Conservation (phyloP, 2,888 invertebrate species). For the Archips crataeganus region DNA sequence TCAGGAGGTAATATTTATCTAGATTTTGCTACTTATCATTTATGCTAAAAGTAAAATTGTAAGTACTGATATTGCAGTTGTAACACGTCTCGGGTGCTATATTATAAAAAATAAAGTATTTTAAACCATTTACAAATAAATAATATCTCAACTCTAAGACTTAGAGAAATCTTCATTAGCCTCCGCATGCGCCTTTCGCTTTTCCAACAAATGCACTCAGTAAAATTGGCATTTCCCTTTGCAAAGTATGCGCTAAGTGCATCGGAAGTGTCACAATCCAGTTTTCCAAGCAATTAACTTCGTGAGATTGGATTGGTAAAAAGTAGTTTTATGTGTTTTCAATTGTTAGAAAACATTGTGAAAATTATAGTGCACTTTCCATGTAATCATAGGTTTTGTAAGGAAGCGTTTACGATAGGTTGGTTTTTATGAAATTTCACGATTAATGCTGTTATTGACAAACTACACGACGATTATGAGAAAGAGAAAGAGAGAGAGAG, state of each 20-base stretch:
- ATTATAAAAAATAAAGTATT: too few species aligned
- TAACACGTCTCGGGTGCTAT: too few species aligned
- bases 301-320: conserved; percentile 52
- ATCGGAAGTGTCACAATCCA: conserved; percentile 62
- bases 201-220: conserved; percentile 53
- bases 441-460: background rate
- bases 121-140: background rate
- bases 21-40: too few species aligned
- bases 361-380: conserved; percentile 21
- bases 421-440: background rate
- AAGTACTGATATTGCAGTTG: too few species aligned
- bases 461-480: background rate
- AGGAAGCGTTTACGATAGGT: conserved; percentile 8
- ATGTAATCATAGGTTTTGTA: conserved; percentile 24
- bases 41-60: too few species aligned
- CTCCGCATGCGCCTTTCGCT: conserved; percentile 59
- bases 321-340: conserved; percentile 28
- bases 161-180: conserved; percentile 25
- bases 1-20: too few species aligned
- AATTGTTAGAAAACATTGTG: conserved; percentile 45
- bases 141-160: background rate
- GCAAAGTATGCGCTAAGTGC: conserved; percentile 48
- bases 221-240: conserved; percentile 62
- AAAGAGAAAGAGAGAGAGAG: too few species aligned
- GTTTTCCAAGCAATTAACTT: conserved; percentile 57